Evolutionary conservation across 2,113 vertebrate genomes (phyloP).

Genomic region (Microtus montanus): DNA sequence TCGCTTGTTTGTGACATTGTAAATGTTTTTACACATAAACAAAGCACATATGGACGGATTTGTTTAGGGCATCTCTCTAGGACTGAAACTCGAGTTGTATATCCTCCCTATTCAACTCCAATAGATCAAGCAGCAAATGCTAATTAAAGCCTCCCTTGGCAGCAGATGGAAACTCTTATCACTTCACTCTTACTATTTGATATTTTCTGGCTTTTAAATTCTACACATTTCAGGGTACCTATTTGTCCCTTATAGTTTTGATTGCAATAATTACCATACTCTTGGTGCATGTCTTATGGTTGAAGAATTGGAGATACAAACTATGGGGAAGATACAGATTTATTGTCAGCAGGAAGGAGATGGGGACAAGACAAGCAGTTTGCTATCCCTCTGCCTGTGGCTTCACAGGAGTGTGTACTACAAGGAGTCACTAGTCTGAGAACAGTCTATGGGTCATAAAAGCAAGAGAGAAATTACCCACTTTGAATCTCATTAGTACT

Average conservation of each 20-base stretch:
- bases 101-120: background rate
- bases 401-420: accelerated
- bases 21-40: accelerated
- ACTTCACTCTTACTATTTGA: background rate
- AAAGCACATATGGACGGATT: background rate
- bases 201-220: background rate
- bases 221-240: background rate
- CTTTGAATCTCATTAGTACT: background rate
- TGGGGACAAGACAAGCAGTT: background rate
- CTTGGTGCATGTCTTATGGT: accelerated
- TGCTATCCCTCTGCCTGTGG: background rate
- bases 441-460: background rate
- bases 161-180: background rate
- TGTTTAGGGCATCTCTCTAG: background rate
- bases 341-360: background rate
- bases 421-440: too few species aligned
- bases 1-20: background rate
- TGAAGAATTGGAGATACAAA: background rate
- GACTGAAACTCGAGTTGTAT: background rate
- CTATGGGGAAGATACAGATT: background rate
- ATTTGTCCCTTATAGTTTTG: background rate
- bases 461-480: background rate
- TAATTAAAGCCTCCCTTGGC: background rate
- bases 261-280: background rate
- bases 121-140: accelerated